Percentiles rank a stretch among this genome's conserved stretches.
phyloP scores from a whole-genome alignment of 1,140 invertebrate genomes.

The Eumaeus atala region DNA sequence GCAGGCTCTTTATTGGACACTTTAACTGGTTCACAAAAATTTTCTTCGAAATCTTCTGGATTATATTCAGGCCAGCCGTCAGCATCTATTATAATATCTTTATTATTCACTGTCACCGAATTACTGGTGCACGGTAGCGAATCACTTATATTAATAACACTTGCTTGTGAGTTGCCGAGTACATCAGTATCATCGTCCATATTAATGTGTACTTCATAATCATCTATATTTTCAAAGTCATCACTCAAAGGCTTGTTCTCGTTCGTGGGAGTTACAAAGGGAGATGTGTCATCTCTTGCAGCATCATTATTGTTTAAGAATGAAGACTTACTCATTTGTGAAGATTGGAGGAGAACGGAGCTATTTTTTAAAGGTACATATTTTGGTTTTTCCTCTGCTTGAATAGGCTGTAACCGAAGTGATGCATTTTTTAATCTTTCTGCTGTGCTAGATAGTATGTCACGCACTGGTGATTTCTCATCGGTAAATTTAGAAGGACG shows the following conservation, averaged over 20 bases:
- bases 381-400: conserved; percentile 30
- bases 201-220: conserved; percentile 39
- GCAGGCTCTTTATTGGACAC: conserved; percentile 19
- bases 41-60: conserved; percentile 54
- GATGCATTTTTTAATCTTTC: conserved; percentile 55
- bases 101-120: conserved; percentile 27
- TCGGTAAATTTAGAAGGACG: conserved; percentile 40
- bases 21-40: conserved; percentile 20
- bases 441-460: conserved; percentile 49
- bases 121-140: conserved; percentile 29
- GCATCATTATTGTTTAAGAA: conserved; percentile 31
- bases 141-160: conserved; percentile 37
- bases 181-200: conserved; percentile 19
- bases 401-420: conserved; percentile 53
- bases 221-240: conserved; percentile 30
- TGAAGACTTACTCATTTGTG: conserved; percentile 38
- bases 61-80: conserved; percentile 66
- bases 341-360: conserved; percentile 57
- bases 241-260: conserved; percentile 21
- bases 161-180: conserved; percentile 8
- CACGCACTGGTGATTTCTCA: conserved; percentile 29
- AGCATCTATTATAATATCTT: conserved; percentile 45
- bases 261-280: conserved; percentile 17
- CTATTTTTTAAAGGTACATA: conserved; percentile 40
- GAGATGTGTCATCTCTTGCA: conserved; percentile 22